Conservation (phyloP, 2,888 invertebrate genomes). For the Drosophila cyrtoloma region DNA sequence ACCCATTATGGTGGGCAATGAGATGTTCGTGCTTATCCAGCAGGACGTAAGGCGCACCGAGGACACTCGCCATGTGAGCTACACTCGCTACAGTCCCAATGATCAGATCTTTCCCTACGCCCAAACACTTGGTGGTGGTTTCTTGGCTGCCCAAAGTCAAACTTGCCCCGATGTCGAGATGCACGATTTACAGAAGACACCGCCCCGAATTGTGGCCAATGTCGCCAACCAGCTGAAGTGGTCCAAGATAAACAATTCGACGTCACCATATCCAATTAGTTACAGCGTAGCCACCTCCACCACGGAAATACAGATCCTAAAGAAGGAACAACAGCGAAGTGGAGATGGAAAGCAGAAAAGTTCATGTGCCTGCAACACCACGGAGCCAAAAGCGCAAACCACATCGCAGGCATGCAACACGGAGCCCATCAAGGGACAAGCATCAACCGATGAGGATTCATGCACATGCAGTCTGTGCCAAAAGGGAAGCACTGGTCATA, state of each 20-base stretch:
- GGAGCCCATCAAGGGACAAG: background rate
- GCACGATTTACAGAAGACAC: background rate
- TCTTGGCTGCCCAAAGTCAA: background rate
- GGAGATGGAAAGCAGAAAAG: background rate
- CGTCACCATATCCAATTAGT: slow-evolving; percentile 57
- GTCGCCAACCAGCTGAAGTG: slow-evolving; percentile 66
- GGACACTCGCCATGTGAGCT: slow-evolving; percentile 71
- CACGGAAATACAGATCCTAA: slow-evolving; percentile 27
- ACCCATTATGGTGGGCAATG: slow-evolving; percentile 77
- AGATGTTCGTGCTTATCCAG: slow-evolving; percentile 75
- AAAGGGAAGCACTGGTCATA: background rate
- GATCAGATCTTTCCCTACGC: slow-evolving; percentile 26
- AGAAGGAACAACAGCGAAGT: background rate
- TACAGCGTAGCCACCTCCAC: slow-evolving; percentile 70
- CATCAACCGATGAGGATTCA: background rate
- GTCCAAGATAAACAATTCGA: slow-evolving; percentile 45
- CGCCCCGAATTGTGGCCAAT: slow-evolving; percentile 20
- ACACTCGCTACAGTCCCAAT: slow-evolving; percentile 61
- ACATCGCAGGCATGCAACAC: slow-evolving; percentile 8
- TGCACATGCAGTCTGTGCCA: background rate
- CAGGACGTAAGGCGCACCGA: slow-evolving; percentile 82
- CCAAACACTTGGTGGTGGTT: background rate
- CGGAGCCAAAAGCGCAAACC: background rate
- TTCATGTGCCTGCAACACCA: slow-evolving; percentile 19
- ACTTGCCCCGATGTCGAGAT: background rate